Percentiles rank a stretch among this genome's conserved stretches.
phyloP scores from a whole-genome alignment of 2,888 invertebrate genomes.

The Zeuzera pyrina region DNA sequence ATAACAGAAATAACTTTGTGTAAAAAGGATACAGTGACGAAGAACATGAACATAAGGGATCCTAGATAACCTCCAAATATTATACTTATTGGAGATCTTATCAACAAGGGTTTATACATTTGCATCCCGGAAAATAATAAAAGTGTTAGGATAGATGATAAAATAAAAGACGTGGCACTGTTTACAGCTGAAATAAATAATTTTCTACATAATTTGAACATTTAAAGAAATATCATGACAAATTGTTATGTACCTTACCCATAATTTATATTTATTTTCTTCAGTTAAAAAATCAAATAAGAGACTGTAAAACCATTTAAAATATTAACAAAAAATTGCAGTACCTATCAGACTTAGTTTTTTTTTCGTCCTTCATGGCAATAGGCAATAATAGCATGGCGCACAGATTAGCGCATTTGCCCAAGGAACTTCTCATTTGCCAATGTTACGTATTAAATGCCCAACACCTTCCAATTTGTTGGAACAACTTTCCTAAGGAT shows the following conservation, averaged over 20 bases:
- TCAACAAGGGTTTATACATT: slow-evolving; percentile 87
- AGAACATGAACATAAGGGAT: slow-evolving; percentile 87
- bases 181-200: slow-evolving; percentile 75
- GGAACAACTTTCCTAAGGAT: too few relatives aligned
- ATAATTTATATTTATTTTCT: too few relatives aligned
- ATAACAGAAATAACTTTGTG: slow-evolving; percentile 1
- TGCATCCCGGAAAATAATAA: slow-evolving; percentile 94
- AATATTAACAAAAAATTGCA: not conserved
- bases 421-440: too few relatives aligned
- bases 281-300: not conserved
- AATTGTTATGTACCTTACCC: not conserved
- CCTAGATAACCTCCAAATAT: slow-evolving; percentile 92
- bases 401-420: too few relatives aligned
- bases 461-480: too few relatives aligned
- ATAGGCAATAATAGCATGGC: too few relatives aligned
- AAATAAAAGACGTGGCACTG: slow-evolving; percentile 81
- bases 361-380: too few relatives aligned
- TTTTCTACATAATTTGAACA: not conserved
- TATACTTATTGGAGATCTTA: slow-evolving; percentile 85
- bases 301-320: too few relatives aligned
- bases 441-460: too few relatives aligned
- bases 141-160: slow-evolving; percentile 86
- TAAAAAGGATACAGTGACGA: slow-evolving; percentile 83
- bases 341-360: not conserved
- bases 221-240: not conserved